Percentiles rank a stretch among this genome's conserved stretches.
These are phyloP conservation scores for Pan troglodytes DNA, from an alignment of 2,113 vertebrate species.

Conservation along the genomic window NHGRI_mPanTro3-v2.1_pri NC_072398.2:166889501-166890000, in stretches of 20 bases:
- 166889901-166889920: neutral
- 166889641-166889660: neutral
- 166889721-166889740: neutral
- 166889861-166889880: neutral
- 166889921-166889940: neutral
- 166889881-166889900: neutral
- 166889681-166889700: neutral
- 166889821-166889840: neutral
- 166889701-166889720: neutral
- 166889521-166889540: neutral
- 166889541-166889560: slow-evolving; percentile 32
- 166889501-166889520: slow-evolving; percentile 52
- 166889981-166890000: no score
- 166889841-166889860: neutral
- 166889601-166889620: slow-evolving; percentile 22
- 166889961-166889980: neutral
- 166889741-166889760: neutral
- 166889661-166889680: neutral
- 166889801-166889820: neutral
- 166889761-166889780: neutral
- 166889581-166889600: neutral
- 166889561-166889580: slow-evolving; percentile 50
- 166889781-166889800: neutral
- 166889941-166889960: neutral
- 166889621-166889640: neutral